Evolutionary conservation across 2,113 vertebrate species (phyloP), one percentile per base, ranked within the genome.

Genomic region (Lepisosteus oculatus): DNA sequence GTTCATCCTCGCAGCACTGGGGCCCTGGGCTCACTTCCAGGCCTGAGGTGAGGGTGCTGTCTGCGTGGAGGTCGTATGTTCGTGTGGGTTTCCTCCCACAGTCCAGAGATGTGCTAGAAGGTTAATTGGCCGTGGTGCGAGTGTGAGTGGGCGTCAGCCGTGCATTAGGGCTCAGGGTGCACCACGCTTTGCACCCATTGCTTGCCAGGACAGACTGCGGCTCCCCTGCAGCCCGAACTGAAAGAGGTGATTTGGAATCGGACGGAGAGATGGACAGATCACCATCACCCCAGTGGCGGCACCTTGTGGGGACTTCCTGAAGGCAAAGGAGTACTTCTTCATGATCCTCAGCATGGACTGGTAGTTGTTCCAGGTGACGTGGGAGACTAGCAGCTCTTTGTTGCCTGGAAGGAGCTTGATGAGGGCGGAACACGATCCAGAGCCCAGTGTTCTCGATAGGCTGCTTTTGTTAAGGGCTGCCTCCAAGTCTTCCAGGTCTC

Each of bases 401-500:
- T 81, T 89, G 68, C 89, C 92, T 0, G 95, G 96, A 75, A 99
- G 80, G 80, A 99, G 86, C 83, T 97, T 99, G 83, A 99, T 91
- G 1, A 99, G 88, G 3, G 96, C 96, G 0, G 97, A 99, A 80
- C 97, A 99, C 9, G 96, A 97, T 63, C 95, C 97, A 0, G 95
- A 94, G 65, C 96, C 96, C 69, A 96, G 67, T 2, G 80, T 65
- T 1, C 55, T 85, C 3, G 65, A 77, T 0, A 43, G 42, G 59
- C 82, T 87, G 3, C 93, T 92, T 81, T 91, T 95, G 74, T 98
- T 95, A 74, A 99, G 87, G n/a, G 90, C 95, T 0, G 85, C 85
- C 77, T 99, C 97, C 69, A 98, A 83, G 76, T 98, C 97, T 76
- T 96, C 96, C 76, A 99, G 82, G 83, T 98, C 97, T 2, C 96